Evolutionary conservation across 30 jellyfish, hydroid and myxozoan genomes (phyloP).

Genomic region (Aurelia aurita): DNA sequence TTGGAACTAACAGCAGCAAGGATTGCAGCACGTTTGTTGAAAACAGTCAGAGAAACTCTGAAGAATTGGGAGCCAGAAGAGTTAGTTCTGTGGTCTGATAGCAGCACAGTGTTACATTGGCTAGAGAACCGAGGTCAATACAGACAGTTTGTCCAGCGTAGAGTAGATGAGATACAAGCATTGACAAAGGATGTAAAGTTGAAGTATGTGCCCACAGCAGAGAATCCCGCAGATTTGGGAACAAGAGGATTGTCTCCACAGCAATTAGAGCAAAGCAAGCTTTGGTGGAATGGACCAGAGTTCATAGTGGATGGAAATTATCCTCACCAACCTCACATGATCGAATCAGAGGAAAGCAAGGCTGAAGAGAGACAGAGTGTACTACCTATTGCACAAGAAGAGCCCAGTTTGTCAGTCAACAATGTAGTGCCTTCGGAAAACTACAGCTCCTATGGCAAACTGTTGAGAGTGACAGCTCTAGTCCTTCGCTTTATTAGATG

Average conservation of each 20-base stretch:
- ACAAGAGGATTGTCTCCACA: conserved; percentile 42
- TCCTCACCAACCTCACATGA: conserved; percentile 35
- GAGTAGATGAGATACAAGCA: conserved; percentile 26
- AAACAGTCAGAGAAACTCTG: conserved; percentile 25
- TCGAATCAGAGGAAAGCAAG: conserved; percentile 46
- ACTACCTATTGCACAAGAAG: conserved; percentile 26
- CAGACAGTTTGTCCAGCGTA: conserved; percentile 47
- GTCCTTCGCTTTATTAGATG: conserved; percentile 37
- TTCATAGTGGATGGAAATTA: conserved; percentile 30
- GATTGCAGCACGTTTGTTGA: conserved; percentile 50
- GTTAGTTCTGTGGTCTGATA: conserved; percentile 35
- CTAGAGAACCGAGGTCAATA: conserved; percentile 29
- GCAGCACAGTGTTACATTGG: conserved; percentile 44
- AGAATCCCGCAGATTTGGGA: conserved; percentile 38
- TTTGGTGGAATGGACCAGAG: conserved; percentile 42
- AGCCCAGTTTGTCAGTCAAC: conserved; percentile 16
- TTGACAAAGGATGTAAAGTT: conserved; percentile 31
- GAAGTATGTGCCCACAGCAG: conserved; percentile 46
- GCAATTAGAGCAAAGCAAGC: conserved; percentile 46
- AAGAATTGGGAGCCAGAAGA: conserved; percentile 43
- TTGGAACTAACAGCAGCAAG: conserved; percentile 50
- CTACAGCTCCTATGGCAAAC: conserved; percentile 22
- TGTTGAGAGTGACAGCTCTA: conserved; percentile 34
- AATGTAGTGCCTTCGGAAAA: conserved; percentile 22
- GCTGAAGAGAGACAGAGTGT: conserved; percentile 37